These are phyloP conservation scores for Tenrec ecaudatus DNA, from an alignment of 2,113 vertebrate species.

Conservation along the genomic window DNA sequence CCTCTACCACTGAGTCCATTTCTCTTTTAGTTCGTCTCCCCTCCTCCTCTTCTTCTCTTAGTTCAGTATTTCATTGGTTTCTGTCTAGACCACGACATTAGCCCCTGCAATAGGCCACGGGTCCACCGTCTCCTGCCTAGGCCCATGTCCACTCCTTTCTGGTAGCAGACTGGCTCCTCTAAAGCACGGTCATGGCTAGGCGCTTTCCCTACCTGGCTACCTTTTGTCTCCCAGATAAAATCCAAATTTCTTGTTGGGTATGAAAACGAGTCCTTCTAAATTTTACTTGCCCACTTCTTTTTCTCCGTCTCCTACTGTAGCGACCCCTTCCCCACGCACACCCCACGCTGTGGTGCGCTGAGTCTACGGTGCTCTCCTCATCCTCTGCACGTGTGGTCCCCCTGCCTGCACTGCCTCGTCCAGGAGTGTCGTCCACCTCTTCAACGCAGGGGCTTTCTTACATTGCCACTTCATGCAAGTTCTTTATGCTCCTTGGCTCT, in stretches of 20 bases:
- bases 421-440: background rate
- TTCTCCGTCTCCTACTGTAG: background rate
- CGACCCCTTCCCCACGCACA: too few relatives aligned
- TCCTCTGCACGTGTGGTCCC: background rate
- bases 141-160: background rate
- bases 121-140: background rate
- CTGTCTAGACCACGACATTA: too few relatives aligned
- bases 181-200: background rate
- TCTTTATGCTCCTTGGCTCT: background rate
- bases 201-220: background rate
- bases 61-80: background rate
- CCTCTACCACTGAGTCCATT: background rate
- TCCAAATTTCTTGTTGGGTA: background rate
- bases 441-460: background rate
- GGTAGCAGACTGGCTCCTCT: background rate
- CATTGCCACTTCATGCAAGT: background rate
- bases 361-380: background rate
- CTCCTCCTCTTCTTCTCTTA: too few relatives aligned
- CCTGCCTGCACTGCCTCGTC: background rate
- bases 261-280: background rate
- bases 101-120: background rate
- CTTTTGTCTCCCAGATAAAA: slow-evolving; percentile 22
- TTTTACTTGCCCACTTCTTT: background rate
- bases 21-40: background rate
- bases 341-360: background rate